phyloP scores from a whole-genome alignment of 2,797 vertebrate species.

The Crotalus adamanteus region DNA sequence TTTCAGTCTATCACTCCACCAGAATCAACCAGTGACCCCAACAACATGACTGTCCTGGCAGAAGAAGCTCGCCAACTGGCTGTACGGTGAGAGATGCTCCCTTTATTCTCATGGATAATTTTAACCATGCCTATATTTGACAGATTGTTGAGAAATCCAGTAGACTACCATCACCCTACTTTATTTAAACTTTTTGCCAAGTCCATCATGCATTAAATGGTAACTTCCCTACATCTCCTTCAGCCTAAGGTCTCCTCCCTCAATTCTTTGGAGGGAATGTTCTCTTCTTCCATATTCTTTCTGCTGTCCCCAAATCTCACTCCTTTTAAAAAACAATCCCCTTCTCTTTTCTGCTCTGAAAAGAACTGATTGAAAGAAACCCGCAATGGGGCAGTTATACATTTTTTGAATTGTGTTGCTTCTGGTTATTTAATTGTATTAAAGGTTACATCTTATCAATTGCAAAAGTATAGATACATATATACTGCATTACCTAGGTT shows the following conservation, averaged over 20 bases:
- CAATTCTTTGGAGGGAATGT: not conserved
- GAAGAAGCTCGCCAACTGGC: constrained; percentile 91
- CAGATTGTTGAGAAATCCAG: not conserved
- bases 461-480: not conserved
- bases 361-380: not conserved
- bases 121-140: not conserved
- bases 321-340: too few species aligned
- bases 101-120: not conserved
- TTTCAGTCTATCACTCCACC: constrained; percentile 85
- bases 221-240: not conserved
- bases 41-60: constrained; percentile 95
- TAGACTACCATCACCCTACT: not conserved
- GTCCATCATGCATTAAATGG: not conserved
- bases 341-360: not conserved
- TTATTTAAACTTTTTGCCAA: not conserved
- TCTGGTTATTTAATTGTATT: not conserved
- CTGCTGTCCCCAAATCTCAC: too few species aligned
- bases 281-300: not conserved
- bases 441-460: not conserved
- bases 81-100: constrained; percentile 77
- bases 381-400: too few species aligned
- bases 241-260: too few species aligned
- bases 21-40: constrained; percentile 81
- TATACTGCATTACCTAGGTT: too few species aligned
- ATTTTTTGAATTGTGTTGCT: not conserved